Base-by-base conservation (phyloP, 2,113 vertebrate species). In the Pavo muticus region DNA sequence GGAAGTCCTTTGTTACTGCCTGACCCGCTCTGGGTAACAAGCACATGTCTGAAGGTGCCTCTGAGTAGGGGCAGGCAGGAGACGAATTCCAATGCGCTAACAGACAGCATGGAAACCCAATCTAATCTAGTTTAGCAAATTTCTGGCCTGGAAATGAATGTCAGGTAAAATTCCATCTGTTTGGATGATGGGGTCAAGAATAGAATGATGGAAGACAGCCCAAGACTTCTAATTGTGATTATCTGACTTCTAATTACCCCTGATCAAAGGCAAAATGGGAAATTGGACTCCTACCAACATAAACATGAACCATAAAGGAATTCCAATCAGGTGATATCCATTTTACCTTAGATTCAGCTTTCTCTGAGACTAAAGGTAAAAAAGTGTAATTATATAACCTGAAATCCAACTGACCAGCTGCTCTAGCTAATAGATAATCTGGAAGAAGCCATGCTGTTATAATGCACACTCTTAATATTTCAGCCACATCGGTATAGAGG, bases 251-350 rank as follows among this genome's bases (percentile, higher is more conserved):
- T 97, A 97, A 97, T 97, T 97, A 95, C 94, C 88, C 78, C 91
- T 92, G 97, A 97, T 97, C 97, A 98, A 98, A 98, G 95, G 86
- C 88, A 95, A 93, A 95, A 97, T 93, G 94, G 95, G 97, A 97
- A 97, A 97, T 14, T 96, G 96, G 93, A 97, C 86, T 96, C 86
- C 91, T 95, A 96, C 92, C 93, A 96, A 96, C 5, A 68, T 93
- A 95, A 97, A 96, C 87, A 96, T 75, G 93, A 97, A 94, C 92
- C 90, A 96, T 97, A 96, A 95, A 97, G 82, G 96, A 97, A 97
- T 97, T 95, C 87, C 91, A 94, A 90, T 97, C 94, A 95, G 92
- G 91, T 97, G 92, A 91, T 92, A 95, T 4, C 85, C 50, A 78
- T 96, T 94, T 96, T 95, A 91, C 80, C 95, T 95, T 27, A 94